Conservation (phyloP, 2,888 invertebrate genomes). For the Sthenelais limicola region DNA sequence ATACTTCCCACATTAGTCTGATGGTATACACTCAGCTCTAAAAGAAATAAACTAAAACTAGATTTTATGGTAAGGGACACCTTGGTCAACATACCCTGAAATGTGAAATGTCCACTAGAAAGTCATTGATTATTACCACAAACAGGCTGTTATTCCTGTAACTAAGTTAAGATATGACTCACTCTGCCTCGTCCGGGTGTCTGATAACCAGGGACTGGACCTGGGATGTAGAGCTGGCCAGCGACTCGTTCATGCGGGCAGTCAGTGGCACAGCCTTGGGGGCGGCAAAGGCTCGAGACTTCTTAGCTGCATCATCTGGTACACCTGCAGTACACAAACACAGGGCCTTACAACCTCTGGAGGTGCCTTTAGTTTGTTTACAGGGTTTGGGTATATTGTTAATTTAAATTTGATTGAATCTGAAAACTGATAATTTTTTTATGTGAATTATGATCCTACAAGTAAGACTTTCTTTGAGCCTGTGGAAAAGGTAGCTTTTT, state of each 20-base stretch:
- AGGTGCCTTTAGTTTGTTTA: no score
- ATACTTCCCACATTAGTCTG: no score
- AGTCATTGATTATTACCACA: neutral
- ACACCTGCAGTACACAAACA: no score
- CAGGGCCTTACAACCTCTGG: no score
- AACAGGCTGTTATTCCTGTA: neutral
- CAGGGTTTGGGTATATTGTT: no score
- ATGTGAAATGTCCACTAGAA: neutral
- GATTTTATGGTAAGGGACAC: neutral
- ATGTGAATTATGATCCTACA: no score
- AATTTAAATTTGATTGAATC: no score
- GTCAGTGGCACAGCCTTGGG: constrained; percentile 6
- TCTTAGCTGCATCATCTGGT: constrained; percentile 63
- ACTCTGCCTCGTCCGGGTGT: constrained; percentile 24
- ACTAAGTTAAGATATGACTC: neutral
- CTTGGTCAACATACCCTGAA: neutral
- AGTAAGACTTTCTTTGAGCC: no score
- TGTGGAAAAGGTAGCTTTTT: neutral
- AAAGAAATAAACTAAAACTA: neutral
- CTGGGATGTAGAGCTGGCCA: neutral
- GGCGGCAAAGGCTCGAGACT: constrained; percentile 56
- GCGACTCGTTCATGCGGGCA: neutral
- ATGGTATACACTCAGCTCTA: neutral
- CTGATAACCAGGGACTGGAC: constrained; percentile 7
- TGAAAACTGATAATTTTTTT: neutral